Base-by-base conservation (phyloP, 2,888 invertebrate genomes). In the Caenorhabditis sulstoni region DNA sequence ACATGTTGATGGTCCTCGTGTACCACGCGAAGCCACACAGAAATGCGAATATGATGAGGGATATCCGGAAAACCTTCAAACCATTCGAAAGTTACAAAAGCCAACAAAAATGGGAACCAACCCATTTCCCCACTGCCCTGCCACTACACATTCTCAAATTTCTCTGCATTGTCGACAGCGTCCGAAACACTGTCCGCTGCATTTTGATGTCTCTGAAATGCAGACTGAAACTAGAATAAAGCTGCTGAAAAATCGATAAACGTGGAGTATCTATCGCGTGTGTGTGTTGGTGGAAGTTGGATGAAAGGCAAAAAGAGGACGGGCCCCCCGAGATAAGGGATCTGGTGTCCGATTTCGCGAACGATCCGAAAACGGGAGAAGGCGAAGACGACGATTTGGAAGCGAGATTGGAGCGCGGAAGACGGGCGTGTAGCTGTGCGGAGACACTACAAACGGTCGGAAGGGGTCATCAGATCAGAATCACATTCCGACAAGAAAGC, bases 1-100 rank as follows among this genome's bases (percentile, higher is more conserved):
- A 89, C 86, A 90, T 84, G 61, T 89, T 89, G 47, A 89, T 89
- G 18, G 87, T 88, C 53, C 88, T 49, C 41, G 86, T 82, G 59
- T 86, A 88, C 61, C 87, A 80, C 5, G 87, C 84, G 20, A 82
- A 73, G 3, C 87, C 87, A 53, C 75, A 74, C 0, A 88, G 45
- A 45, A 86, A 66, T 18, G 83, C 85, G 41, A 81, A 68, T 11
- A 86, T 22, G 22, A 86, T 68, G 2, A 88, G 52, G 0, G 84
- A 79, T 39, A 87, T 50, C 20, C 85, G 85, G 58, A 85, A 86
- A 20, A 80, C 57, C 78, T 79, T 58, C 45, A 81, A 57, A 14
- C 29, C 29, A 7, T 29, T 7, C 7, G 29, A 29, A 29, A 29
- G 3, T 29, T 3, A 35, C 22, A 11, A 29, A 23, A n/a, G 1